Base-by-base conservation (phyloP, 2,797 vertebrate genomes). In the Anguilla obscura region DNA sequence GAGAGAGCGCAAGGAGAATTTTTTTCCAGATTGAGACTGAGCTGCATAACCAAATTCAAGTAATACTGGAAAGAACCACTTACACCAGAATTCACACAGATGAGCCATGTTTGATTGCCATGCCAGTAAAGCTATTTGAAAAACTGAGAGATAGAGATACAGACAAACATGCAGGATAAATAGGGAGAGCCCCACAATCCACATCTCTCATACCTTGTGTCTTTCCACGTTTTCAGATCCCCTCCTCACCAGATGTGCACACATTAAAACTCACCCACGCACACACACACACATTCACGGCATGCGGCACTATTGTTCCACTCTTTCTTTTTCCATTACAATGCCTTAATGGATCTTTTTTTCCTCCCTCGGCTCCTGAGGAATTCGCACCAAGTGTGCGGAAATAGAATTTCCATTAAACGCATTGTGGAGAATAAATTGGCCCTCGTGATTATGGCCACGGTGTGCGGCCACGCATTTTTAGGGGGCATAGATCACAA, bases 351-450 rank as follows among this genome's bases (percentile, higher is more conserved):
- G 40, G 76, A 80, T 80, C 36, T 80, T 80, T 80, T 80, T 80
- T 80, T 21, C 40, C 74, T 76, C 74, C 74, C 33, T 76, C 74
- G 24, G 76, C 40, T 80, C 36, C 18, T 80, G 40, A 80, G 76
- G 45, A 80, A 80, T 80, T 80, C 21, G 18, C 71, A 48, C 76
- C 76, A 80, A 80, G 76, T 30, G 76, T 40, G 45, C 76, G 76
- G 76, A 80, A 80, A 80, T 48, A 80, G 40, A 45, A 80, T 80
- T 80, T 80, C 76, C 76, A 80, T 80, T 80, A 48, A 80, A 80
- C 40, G 45, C 76, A 80, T 80, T 80, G 76, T 80, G 1, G 76
- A 50, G 76, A 45, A 80, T 80, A 80, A 80, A 80, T 80, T 45
- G 76, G 40, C 76, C 76, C 76, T 50, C 76, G 40, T 48, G 76